Conservation (phyloP, 2,797 vertebrate species). For the Picus viridis region DNA sequence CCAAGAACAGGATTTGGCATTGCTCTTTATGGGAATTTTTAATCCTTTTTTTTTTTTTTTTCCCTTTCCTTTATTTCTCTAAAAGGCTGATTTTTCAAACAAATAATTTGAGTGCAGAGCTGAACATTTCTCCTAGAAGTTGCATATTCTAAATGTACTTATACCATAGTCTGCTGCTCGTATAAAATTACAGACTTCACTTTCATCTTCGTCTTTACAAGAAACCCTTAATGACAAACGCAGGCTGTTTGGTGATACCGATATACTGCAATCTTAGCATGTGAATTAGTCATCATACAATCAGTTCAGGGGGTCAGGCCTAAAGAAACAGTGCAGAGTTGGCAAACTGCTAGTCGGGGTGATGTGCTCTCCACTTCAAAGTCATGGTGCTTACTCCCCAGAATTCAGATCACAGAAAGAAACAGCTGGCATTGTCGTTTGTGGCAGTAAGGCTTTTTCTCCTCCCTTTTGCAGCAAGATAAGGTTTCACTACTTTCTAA, state of each 20-base stretch:
- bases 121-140: slow-evolving; percentile 68
- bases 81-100: slow-evolving; percentile 55
- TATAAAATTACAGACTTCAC: slow-evolving; percentile 83
- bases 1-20: slow-evolving; percentile 1
- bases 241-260: slow-evolving; percentile 83
- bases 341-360: slow-evolving; percentile 76
- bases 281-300: slow-evolving; percentile 87
- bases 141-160: slow-evolving; percentile 73
- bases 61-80: background rate
- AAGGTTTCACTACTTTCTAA: slow-evolving; percentile 85
- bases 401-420: slow-evolving; percentile 78
- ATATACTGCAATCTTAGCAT: slow-evolving; percentile 83
- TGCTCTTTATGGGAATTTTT: slow-evolving; percentile 22
- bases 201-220: slow-evolving; percentile 86
- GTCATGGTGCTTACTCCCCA: slow-evolving; percentile 71
- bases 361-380: slow-evolving; percentile 84
- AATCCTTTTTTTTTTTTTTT: background rate
- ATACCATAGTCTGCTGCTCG: slow-evolving; percentile 69
- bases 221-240: slow-evolving; percentile 84
- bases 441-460: slow-evolving; percentile 52
- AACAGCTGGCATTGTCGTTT: slow-evolving; percentile 87
- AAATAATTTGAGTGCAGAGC: slow-evolving; percentile 62
- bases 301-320: slow-evolving; percentile 88
- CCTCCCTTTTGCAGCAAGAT: slow-evolving; percentile 71
- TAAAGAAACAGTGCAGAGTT: slow-evolving; percentile 84